Conservation (phyloP, 2,888 invertebrate species). For the Trisateles emortualis region DNA sequence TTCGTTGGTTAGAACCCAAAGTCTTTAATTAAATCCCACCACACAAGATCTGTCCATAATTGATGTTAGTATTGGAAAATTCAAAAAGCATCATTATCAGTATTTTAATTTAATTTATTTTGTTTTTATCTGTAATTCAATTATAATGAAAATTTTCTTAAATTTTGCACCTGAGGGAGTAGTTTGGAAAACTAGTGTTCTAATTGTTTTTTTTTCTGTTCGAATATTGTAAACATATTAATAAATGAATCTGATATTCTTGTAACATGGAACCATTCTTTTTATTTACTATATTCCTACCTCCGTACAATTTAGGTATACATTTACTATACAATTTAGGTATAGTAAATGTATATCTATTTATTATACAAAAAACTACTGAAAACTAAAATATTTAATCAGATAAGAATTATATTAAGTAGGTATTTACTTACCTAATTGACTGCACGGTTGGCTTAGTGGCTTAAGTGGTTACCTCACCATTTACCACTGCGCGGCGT, state of each 20-base stretch:
- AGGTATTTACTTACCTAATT: too few relatives aligned
- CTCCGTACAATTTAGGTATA: neutral
- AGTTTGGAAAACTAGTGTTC: conserved; percentile 62
- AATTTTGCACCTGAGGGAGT: conserved; percentile 63
- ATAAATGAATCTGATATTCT: conserved; percentile 36
- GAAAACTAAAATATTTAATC: too few relatives aligned
- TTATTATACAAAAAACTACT: too few relatives aligned
- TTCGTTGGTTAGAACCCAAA: conserved; percentile 8
- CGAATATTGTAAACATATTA: conserved; percentile 53
- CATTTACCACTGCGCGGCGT: too few relatives aligned
- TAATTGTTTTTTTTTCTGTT: conserved; percentile 47
- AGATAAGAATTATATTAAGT: too few relatives aligned
- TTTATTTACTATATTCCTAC: neutral
- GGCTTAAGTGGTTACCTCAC: too few relatives aligned
- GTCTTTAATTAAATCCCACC: conserved; percentile 14
- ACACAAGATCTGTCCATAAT: conserved; percentile 24
- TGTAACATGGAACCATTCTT: neutral
- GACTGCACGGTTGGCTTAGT: too few relatives aligned
- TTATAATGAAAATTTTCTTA: conserved; percentile 24
- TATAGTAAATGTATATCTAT: too few relatives aligned
- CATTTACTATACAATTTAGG: neutral
- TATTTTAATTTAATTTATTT: conserved; percentile 57
- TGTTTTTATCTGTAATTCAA: conserved; percentile 29
- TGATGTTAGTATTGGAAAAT: conserved; percentile 29
- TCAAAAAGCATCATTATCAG: conserved; percentile 50